Base-by-base conservation (phyloP, 2,888 invertebrate species). In the Prenolepis imparis region DNA sequence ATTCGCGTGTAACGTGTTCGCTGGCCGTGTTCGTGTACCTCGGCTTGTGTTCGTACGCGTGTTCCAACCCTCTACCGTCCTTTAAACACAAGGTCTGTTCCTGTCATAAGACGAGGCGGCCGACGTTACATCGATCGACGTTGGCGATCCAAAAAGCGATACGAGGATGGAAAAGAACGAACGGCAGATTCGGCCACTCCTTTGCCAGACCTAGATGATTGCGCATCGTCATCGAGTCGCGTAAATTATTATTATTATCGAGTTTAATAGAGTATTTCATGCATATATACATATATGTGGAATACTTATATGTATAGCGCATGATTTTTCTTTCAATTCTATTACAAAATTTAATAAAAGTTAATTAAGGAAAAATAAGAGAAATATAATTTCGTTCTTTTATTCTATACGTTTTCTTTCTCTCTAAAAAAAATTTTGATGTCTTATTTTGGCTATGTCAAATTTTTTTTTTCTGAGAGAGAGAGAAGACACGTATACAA, bases 41-140 rank as follows among this genome's bases (percentile, higher is more conserved):
- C n/a, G 57, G 57, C 24, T 28, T 77, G 77, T 67, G 39, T 55
- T n/a, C 39, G 52, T 77, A 70, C 78, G 57, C 70, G 41, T 78
- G 78, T 59, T 44, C 78, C 70, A 57, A 44, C 24, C 36, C 59
- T 28, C 28, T 36, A 44, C 48, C 70, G 24, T 61, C 44, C 59
- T 70, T 80, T 70, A 59, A 70, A 59, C 78, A 36, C 36, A 59
- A 70, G 59, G 57, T 70, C 78, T 78, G 78, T 59, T 78, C 68
- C 57, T 78, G 78, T 78, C 78, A 78, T 70, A 70, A 80, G 44
- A 70, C 57, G 44, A 59, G 36, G 36, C 32, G 44, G 36, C 28
- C 28, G 44, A 0, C 78, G 57, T 15, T 68, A 78, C 5, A 5
- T 52, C 41, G 70, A 68, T 57, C 70, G 59, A 41, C 12, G n/a